Evolutionary conservation across 2,113 vertebrate genomes (phyloP).

Genomic region (Holacanthus passer): DNA sequence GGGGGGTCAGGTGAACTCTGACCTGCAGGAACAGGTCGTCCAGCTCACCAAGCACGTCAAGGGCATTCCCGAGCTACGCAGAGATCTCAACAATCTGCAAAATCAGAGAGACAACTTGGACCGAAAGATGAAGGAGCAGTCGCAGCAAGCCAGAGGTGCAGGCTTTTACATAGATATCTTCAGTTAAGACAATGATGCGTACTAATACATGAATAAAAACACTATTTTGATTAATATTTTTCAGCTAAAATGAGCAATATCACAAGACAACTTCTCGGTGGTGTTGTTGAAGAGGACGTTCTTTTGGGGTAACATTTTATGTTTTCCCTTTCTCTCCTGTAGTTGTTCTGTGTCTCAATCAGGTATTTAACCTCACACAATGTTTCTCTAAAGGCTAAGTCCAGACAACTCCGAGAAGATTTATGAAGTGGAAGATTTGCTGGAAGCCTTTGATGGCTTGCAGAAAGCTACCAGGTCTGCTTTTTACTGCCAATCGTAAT

Average conservation of each 20-base stretch:
- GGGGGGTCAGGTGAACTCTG: constrained; percentile 72
- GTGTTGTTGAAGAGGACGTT: constrained; percentile 88
- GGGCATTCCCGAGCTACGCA: constrained; percentile 91
- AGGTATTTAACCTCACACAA: not conserved
- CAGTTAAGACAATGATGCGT: not conserved
- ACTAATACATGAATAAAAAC: not conserved
- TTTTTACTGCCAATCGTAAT: constrained; percentile 7
- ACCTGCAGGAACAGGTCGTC: constrained; percentile 88
- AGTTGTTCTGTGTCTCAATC: not conserved
- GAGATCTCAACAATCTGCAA: constrained; percentile 91
- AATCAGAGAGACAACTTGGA: constrained; percentile 87
- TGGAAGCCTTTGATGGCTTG: constrained; percentile 90
- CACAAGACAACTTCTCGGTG: constrained; percentile 89
- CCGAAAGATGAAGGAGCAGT: constrained; percentile 88
- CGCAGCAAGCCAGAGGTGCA: constrained; percentile 90
- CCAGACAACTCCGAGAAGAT: constrained; percentile 86
- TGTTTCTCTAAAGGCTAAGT: constrained; percentile 83
- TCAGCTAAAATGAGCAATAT: constrained; percentile 92
- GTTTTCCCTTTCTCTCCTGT: not conserved
- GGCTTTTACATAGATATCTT: not conserved
- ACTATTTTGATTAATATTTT: constrained; percentile 8
- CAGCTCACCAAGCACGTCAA: constrained; percentile 90
- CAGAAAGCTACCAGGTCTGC: constrained; percentile 92
- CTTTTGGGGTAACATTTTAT: constrained; percentile 83
- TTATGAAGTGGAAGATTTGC: constrained; percentile 90